Conservation (phyloP, 2,797 vertebrate genomes). For the Acanthurus tractus region DNA sequence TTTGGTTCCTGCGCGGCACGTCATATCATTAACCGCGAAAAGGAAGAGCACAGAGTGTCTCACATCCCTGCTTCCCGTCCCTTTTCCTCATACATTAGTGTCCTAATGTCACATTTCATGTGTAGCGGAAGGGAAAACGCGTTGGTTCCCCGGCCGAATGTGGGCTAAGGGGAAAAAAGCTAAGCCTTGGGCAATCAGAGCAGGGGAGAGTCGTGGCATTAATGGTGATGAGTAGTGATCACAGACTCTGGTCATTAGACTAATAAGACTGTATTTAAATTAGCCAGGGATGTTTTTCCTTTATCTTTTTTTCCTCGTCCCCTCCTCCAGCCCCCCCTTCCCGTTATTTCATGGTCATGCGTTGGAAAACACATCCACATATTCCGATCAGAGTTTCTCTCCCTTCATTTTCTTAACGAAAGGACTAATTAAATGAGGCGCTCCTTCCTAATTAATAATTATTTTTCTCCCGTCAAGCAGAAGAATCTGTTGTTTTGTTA, state of each 20-base stretch:
- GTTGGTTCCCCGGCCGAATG: constrained; percentile 77
- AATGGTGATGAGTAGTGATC: constrained; percentile 99
- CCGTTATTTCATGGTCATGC: constrained; percentile 73
- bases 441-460: constrained; percentile 83
- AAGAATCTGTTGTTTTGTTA: constrained; percentile 62
- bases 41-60: constrained; percentile 77
- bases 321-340: constrained; percentile 49
- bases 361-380: constrained; percentile 65
- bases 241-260: constrained; percentile 96
- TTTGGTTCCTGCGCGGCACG: constrained; percentile 74
- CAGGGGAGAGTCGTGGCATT: constrained; percentile 88
- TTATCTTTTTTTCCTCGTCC: constrained; percentile 41
- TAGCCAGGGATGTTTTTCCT: constrained; percentile 80
- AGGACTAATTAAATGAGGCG: constrained; percentile 80
- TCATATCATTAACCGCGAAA: constrained; percentile 80
- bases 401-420: constrained; percentile 70
- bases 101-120: constrained; percentile 85
- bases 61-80: constrained; percentile 77
- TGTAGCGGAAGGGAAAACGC: constrained; percentile 81
- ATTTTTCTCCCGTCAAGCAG: constrained; percentile 81
- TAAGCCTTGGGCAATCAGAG: constrained; percentile 90
- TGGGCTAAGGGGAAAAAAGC: constrained; percentile 81
- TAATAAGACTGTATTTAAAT: constrained; percentile 98
- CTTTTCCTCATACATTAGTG: constrained; percentile 86
- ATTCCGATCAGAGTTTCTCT: constrained; percentile 58